These are phyloP conservation scores for Parelbella ahira DNA, from an alignment of 2,888 invertebrate genomes.

Conservation along the genomic window DNA sequence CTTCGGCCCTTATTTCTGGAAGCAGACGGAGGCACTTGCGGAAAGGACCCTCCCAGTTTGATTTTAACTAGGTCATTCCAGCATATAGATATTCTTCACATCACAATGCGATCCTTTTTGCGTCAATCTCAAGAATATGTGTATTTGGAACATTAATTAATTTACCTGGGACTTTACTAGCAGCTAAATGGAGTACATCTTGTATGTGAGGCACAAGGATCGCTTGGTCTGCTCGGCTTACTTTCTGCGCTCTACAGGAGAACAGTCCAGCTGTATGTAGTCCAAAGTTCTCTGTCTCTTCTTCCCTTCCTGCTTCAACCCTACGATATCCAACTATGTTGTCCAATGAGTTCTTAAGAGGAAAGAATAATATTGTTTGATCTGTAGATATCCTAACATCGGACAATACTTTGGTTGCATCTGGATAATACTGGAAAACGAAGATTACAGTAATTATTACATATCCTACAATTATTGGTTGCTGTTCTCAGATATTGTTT, in stretches of 20 bases:
- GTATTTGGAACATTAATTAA: too few species aligned
- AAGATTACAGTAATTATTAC: not conserved
- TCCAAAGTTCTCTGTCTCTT: conserved; percentile 52
- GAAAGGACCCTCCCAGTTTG: too few species aligned
- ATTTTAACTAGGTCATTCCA: too few species aligned
- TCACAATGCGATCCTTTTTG: too few species aligned
- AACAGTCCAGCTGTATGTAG: conserved; percentile 64
- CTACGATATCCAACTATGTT: conserved; percentile 84
- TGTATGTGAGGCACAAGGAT: conserved; percentile 71
- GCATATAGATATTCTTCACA: too few species aligned
- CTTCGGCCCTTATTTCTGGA: too few species aligned
- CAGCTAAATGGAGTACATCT: conserved; percentile 65
- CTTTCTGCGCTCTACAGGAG: conserved; percentile 56
- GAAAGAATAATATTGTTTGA: conserved; percentile 82
- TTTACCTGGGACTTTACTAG: conserved; percentile 72
- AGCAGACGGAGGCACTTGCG: too few species aligned
- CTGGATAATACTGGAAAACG: conserved; percentile 68
- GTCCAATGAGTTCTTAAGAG: conserved; percentile 81
- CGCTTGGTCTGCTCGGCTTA: conserved; percentile 61
- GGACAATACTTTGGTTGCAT: conserved; percentile 68
- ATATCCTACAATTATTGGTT: too few species aligned
- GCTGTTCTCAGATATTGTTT: too few species aligned
- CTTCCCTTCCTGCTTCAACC: conserved; percentile 66
- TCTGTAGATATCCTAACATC: conserved; percentile 79
- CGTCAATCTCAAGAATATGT: too few species aligned